These are phyloP conservation scores for Lasioglossum malachurum DNA, from an alignment of 2,888 invertebrate species.

Conservation along the genomic window DNA sequence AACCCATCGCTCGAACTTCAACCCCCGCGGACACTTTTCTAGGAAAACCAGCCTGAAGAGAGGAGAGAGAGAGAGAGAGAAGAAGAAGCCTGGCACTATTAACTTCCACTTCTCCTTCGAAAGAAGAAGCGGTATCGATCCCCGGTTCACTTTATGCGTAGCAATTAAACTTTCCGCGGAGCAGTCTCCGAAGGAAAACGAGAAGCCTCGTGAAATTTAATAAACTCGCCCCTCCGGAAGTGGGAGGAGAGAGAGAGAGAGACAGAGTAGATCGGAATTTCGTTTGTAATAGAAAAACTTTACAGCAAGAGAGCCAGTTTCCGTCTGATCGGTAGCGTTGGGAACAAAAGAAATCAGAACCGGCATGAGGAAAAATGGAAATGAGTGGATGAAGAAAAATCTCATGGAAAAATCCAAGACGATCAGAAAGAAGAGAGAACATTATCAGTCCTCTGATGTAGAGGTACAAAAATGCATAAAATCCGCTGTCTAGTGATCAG, in stretches of 20 bases:
- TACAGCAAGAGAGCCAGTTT: slow-evolving; percentile 27
- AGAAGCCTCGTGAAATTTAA: slow-evolving; percentile 47
- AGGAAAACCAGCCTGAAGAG: not conserved
- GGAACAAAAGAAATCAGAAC: slow-evolving; percentile 3
- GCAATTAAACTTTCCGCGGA: slow-evolving; percentile 44
- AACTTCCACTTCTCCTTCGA: not conserved
- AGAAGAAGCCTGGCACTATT: not conserved
- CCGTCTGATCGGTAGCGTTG: slow-evolving; percentile 6
- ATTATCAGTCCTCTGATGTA: not conserved
- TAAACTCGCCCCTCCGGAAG: slow-evolving; percentile 20
- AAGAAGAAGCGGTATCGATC: slow-evolving; percentile 32
- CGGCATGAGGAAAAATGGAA: not conserved
- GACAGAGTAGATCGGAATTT: slow-evolving; percentile 38
- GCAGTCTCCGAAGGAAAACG: slow-evolving; percentile 23
- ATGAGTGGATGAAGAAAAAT: not conserved
- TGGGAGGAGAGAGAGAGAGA: not conserved
- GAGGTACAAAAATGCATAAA: too few relatives aligned
- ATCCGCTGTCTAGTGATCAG: too few relatives aligned
- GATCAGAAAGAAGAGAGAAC: not conserved
- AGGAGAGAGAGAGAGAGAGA: not conserved
- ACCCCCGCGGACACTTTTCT: not conserved
- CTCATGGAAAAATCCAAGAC: not conserved
- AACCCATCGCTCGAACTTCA: not conserved
- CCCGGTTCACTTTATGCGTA: slow-evolving; percentile 26
- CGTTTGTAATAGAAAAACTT: slow-evolving; percentile 49